phyloP scores from a whole-genome alignment of 2,113 vertebrate genomes.

The Dasyprocta punctata region DNA sequence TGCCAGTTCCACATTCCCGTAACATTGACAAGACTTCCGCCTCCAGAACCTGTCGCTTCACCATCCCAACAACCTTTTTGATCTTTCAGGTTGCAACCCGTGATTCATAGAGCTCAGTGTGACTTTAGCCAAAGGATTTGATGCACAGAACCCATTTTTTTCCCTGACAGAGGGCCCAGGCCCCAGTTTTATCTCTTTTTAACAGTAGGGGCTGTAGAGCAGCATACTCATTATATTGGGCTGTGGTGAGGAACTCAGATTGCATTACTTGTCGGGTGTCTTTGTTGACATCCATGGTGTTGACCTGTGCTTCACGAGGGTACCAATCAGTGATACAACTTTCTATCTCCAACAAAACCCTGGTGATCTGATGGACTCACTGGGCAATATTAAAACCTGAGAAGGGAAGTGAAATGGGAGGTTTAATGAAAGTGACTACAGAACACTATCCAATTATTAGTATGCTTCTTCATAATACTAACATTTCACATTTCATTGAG shows the following conservation, averaged over 20 bases:
- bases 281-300: constrained; percentile 61
- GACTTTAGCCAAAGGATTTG: neutral
- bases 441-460: constrained; percentile 87
- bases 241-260: constrained; percentile 51
- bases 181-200: neutral
- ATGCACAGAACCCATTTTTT: neutral
- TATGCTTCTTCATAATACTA: constrained; percentile 85
- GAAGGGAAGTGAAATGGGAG: constrained; percentile 59
- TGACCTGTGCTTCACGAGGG: constrained; percentile 67
- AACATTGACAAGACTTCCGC: neutral
- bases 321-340: constrained; percentile 60
- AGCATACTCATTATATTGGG: neutral
- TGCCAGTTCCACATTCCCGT: neutral
- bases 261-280: constrained; percentile 44
- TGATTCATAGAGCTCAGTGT: neutral
- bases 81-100: neutral
- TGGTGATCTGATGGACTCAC: constrained; percentile 80
- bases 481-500: constrained; percentile 86
- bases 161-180: neutral
- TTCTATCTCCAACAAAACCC: constrained; percentile 77
- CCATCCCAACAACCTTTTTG: neutral
- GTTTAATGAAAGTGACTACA: constrained; percentile 84
- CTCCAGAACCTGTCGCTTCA: neutral
- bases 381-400: constrained; percentile 82
- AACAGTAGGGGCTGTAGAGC: neutral